Evolutionary conservation across 2,797 vertebrate species (phyloP).

Genomic region (Pangasius larnaudii): DNA sequence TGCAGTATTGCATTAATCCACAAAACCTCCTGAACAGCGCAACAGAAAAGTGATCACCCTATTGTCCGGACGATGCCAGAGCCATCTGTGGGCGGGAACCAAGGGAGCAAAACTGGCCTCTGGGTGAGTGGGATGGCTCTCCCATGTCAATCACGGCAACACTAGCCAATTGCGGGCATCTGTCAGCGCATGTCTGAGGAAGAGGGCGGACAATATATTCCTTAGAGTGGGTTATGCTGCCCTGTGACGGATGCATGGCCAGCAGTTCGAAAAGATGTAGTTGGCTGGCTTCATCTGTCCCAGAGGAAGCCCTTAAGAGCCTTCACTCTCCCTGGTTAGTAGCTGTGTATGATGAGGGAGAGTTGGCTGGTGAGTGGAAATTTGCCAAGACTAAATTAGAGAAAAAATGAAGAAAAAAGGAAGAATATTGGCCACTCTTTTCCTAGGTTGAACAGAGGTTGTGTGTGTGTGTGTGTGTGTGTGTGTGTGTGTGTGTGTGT

Average conservation of each 20-base stretch:
- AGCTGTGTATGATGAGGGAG: not conserved
- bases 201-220: not conserved
- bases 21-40: not conserved
- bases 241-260: not conserved
- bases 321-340: not conserved
- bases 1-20: not conserved
- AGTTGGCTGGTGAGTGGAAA: not conserved
- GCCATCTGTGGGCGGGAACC: not conserved
- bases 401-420: not conserved
- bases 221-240: not conserved
- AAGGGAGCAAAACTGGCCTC: not conserved
- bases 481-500: constrained; percentile 4
- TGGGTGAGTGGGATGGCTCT: not conserved
- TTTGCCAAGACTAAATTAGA: not conserved
- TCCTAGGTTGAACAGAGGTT: not conserved
- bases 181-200: not conserved
- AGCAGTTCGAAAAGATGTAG: not conserved
- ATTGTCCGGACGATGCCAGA: not conserved
- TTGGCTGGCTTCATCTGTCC: not conserved
- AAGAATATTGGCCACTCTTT: not conserved
- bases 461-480: not conserved
- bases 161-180: not conserved
- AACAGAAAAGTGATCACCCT: not conserved
- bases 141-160: not conserved
- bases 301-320: not conserved